Percentiles rank a stretch among this genome's conserved stretches.
phyloP scores from a whole-genome alignment of 1,140 invertebrate genomes.

The Uloborus diversus region DNA sequence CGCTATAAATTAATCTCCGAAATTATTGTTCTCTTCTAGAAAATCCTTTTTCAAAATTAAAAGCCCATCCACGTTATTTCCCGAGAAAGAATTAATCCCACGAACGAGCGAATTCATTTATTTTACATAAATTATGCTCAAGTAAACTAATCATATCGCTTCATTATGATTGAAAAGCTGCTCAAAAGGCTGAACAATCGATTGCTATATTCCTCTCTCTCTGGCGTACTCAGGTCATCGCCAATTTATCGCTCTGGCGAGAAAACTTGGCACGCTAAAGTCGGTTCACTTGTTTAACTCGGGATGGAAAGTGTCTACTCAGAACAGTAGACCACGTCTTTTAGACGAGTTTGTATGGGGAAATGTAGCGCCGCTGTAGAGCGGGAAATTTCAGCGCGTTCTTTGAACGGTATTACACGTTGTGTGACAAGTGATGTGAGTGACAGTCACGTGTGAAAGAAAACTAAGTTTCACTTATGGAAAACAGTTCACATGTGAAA shows the following conservation, averaged over 20 bases:
- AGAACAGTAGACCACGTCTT: conserved; percentile 10
- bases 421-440: neutral
- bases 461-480: no score
- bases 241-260: conserved; percentile 6
- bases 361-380: neutral
- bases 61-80: no score
- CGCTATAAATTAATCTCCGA: no score
- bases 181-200: conserved; percentile 26
- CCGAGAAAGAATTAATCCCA: neutral
- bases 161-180: conserved; percentile 40
- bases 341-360: neutral
- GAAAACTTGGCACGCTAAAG: neutral
- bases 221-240: neutral
- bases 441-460: no score
- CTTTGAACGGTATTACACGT: neutral
- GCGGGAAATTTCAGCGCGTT: conserved; percentile 14
- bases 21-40: neutral
- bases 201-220: conserved; percentile 7
- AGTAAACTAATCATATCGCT: conserved; percentile 35
- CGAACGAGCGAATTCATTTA: neutral
- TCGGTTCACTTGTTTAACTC: neutral
- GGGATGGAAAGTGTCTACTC: conserved; percentile 5
- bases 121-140: conserved; percentile 10
- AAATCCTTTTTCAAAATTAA: conserved; percentile 1
- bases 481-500: no score